Base-by-base conservation (phyloP, 2,888 invertebrate genomes). In the Netelia inedita region DNA sequence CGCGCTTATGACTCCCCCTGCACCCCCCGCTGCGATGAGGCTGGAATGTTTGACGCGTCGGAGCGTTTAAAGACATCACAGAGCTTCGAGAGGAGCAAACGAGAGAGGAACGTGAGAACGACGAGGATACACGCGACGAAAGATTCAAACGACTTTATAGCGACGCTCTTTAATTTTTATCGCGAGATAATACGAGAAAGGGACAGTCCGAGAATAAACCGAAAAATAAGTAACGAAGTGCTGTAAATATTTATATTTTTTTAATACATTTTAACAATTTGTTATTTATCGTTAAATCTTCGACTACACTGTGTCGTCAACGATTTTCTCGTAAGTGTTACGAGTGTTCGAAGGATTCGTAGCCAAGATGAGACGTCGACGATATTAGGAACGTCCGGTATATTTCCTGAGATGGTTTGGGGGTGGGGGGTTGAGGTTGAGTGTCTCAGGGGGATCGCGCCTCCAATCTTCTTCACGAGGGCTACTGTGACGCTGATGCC, bases 371-470 rank as follows among this genome's bases (percentile, higher is more conserved):
- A 71, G 72, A 28, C 68, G 68, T 46, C 68, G 76, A 73, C 81
- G 63, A 81, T 73, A 84, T 81, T 81, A 80, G 84, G 61, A 78
- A 76, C 72, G 84, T 84, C 84, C 80, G 84, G 80, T 84, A 63
- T 73, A 81, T 84, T 81, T 81, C 73, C 84, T 75, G 74, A 68
- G 65, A 50, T 71, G 23, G 71, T 71, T 59, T 61, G 69, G 41
- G 63, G 66, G 35, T 28, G 28, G 5, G 28, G 28, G 28, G 35
- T 35, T 21, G n/a, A 63, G 61, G 16, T 19, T 23, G 35, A 68
- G 80, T 43, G 55, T 55, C 81, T 76, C 81, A 57, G 63, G 76
- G 84, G 80, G 80, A 81, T 84, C 76, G 81, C 76, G 76, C 73
- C 84, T 81, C 80, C 84, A 81, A 84, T 84, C 76, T 84, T 84